Percentiles rank a stretch among this genome's conserved stretches.
Evolutionary conservation across 2,113 vertebrate genomes (phyloP).

Genomic region (Parus major): DNA sequence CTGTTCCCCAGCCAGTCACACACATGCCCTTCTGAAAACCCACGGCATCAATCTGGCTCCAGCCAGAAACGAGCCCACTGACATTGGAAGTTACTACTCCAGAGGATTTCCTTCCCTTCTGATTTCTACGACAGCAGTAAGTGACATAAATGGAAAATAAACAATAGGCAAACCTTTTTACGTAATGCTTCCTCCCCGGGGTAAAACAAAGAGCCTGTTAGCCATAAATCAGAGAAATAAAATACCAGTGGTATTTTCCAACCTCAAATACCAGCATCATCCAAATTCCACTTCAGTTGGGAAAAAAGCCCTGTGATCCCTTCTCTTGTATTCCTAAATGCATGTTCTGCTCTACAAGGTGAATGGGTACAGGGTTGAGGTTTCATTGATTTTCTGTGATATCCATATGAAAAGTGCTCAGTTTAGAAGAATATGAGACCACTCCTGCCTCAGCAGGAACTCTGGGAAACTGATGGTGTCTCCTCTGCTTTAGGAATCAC

Average conservation of each 20-base stretch:
- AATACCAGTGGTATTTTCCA: not conserved
- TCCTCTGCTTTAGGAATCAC: not conserved
- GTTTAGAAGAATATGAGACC: not conserved
- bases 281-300: not conserved
- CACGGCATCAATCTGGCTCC: not conserved
- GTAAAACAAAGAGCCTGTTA: not conserved
- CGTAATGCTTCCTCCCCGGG: not conserved
- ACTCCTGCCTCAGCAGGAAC: not conserved
- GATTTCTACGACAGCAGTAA: not conserved
- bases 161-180: not conserved
- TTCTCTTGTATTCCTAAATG: not conserved
- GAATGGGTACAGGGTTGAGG: not conserved
- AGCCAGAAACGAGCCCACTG: not conserved
- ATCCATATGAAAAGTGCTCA: not conserved
- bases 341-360: not conserved
- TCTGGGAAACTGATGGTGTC: not conserved
- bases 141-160: not conserved
- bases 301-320: not conserved
- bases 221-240: not conserved
- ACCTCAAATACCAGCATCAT: not conserved
- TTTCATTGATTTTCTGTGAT: not conserved
- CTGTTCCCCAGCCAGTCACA: not conserved
- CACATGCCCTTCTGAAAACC: not conserved
- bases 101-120: slow-evolving; percentile 44
- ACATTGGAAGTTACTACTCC: not conserved